Evolutionary conservation across 2,888 invertebrate species (phyloP), one percentile per base, ranked within the genome.

Genomic region (Chesias legatella): DNA sequence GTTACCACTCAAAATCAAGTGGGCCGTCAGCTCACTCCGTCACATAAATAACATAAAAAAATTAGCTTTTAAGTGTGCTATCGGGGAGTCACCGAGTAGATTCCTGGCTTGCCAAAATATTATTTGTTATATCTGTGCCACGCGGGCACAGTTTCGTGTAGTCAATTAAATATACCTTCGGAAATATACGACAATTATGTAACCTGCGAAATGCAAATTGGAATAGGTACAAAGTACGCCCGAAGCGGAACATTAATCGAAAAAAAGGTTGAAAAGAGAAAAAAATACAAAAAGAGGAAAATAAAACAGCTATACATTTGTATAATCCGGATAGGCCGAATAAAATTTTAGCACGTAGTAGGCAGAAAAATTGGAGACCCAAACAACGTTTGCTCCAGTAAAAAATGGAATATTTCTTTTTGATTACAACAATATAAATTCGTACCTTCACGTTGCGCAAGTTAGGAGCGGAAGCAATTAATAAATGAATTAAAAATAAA

Each of bases 401-500:
- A 77, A 84, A 83, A 84, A 80, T 82, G 64, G 82, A 78, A 84
- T 86, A 86, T 86, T 83, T 86, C 85, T 84, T 86, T 86, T 86
- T 86, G 83, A 86, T 86, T 86, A 86, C 83, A 84, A 85, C 84
- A 84, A 85, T 86, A 84, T 80, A 83, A 83, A 83, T 79, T 79
- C 25, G 76, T 73, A 69, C 73, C 75, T 78, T 76, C 64, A 50
- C 46, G 32, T 28, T 51, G 73, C 41, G 31, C 45, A 60, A 68
- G 42, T 7, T 62, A 1, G 33, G 38, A 52, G 38, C 39, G 9
- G 0, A 0, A 39, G 58, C 63, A 58, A 33, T 9, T 6, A 11
- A 7, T 33, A 10, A 1, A 6, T 8, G 13, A 3, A 17, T 17
- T 3, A 17, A 17, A 17, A 5, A 17, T 17, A 2, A 17, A 2